Base-by-base conservation (phyloP, 2,888 invertebrate species). In the Xylota sylvarum region DNA sequence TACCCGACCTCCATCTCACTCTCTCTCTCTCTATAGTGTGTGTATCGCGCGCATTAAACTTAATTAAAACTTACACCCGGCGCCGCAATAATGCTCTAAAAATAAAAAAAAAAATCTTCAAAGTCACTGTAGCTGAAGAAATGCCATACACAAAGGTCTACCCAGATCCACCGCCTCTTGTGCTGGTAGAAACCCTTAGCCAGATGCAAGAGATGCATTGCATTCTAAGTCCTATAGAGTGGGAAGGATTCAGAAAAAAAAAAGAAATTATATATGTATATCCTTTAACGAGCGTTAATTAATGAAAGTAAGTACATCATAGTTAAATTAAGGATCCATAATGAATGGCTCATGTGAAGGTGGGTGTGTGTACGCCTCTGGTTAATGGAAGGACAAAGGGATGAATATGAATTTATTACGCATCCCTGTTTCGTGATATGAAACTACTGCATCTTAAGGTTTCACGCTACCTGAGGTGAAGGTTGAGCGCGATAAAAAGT, bases 281-380 rank as follows among this genome's bases (percentile, higher is more conserved):
- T 73, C 64, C 73, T 73, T 78, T 81, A 82, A 86, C 82, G 82
- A 78, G 86, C 86, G 27, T 86, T 86, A 86, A 86, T 86, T 82
- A 86, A 86, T 86, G 78, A 82, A 86, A 86, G 82, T 86, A 78
- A 82, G 86, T 86, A 64, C 82, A 67, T 86, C 77, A 77, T 86
- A 78, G 30, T 77, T 73, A 82, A 82, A 82, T 82, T 86, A 86
- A 86, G 86, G 77, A 77, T 78, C 82, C 82, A 60, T 81, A 77
- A 81, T 86, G 82, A 77, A 69, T 64, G 77, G 56, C 32, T 43
- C 46, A 0, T 0, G 23, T n/a, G 37, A 40, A 40, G 6, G 40
- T 14, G 37, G 0, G 30, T 27, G 46, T 65, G 7, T 56, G 52
- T 55, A 32, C 48, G 32, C 32, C 30, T 7, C 0, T 37, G 32